A percentile compares a stretch with the other conserved stretches of the same genome.
Evolutionary conservation across 2,797 vertebrate genomes (phyloP).

Genomic region (Darevskia mixta): DNA sequence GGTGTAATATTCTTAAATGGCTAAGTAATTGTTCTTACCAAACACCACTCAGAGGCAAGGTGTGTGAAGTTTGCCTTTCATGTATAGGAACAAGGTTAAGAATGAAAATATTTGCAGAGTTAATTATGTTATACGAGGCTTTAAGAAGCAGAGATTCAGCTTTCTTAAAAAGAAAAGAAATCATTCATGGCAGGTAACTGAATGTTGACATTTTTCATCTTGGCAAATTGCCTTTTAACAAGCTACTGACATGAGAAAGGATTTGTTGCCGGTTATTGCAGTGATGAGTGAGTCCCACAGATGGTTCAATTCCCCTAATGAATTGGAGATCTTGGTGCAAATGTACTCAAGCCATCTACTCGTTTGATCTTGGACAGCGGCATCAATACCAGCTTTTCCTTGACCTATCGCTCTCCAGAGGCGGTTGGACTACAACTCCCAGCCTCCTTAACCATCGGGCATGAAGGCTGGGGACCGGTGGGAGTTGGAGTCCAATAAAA

Average conservation of each 20-base stretch:
- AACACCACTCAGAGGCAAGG: background rate
- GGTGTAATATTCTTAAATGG: background rate
- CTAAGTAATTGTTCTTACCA: too few relatives aligned
- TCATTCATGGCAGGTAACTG: background rate
- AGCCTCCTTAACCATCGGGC: too few relatives aligned
- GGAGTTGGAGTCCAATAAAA: too few relatives aligned
- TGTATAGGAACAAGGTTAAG: background rate
- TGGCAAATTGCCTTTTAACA: background rate
- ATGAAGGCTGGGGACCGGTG: too few relatives aligned
- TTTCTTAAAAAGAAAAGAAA: background rate
- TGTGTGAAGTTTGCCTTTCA: accelerated
- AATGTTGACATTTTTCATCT: background rate
- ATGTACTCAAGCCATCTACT: background rate
- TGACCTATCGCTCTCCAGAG: too few relatives aligned
- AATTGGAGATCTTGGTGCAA: accelerated
- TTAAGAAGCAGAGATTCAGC: background rate
- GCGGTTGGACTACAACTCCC: too few relatives aligned
- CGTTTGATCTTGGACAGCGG: background rate
- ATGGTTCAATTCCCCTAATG: too few relatives aligned
- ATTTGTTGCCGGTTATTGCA: background rate
- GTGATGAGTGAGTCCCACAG: background rate
- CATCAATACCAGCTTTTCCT: too few relatives aligned
- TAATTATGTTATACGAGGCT: background rate
- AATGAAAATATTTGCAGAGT: background rate
- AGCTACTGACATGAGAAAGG: background rate